Conservation (phyloP, 1,140 invertebrate genomes). For the Trichonephila clavata region DNA sequence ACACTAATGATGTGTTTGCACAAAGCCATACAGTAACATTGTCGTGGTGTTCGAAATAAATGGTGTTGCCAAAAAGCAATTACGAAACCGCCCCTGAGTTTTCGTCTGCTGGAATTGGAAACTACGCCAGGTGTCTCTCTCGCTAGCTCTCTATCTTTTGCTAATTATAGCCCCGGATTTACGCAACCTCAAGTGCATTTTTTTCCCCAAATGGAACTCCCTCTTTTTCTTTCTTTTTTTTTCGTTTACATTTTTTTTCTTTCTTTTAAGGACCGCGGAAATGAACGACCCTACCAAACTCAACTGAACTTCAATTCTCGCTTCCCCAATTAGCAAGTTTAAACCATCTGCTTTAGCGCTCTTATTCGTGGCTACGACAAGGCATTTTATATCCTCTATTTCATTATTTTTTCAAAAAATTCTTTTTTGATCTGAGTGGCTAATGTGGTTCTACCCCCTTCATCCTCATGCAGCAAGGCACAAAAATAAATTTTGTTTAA, state of each 20-base stretch:
- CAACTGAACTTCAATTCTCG: conserved; percentile 37
- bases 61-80: conserved; percentile 67
- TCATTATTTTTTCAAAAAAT: background rate
- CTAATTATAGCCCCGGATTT: conserved; percentile 71
- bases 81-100: conserved; percentile 62
- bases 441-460: background rate
- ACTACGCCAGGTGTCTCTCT: conserved; percentile 69
- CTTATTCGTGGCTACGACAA: background rate
- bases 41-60: conserved; percentile 48
- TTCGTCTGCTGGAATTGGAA: conserved; percentile 39
- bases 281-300: background rate
- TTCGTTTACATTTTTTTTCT: background rate
- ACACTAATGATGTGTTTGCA: conserved; percentile 61
- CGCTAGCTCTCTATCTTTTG: conserved; percentile 18
- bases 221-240: background rate
- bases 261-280: background rate
- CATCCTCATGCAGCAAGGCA: background rate
- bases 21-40: conserved; percentile 37
- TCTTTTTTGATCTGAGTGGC: background rate
- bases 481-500: conserved; percentile 29
- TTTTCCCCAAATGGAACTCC: background rate
- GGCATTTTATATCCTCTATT: background rate
- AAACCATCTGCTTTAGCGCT: conserved; percentile 41
- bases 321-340: conserved; percentile 52
- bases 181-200: conserved; percentile 51